phyloP scores from a whole-genome alignment of 1,140 invertebrate genomes.

The Reticulitermes speratus region DNA sequence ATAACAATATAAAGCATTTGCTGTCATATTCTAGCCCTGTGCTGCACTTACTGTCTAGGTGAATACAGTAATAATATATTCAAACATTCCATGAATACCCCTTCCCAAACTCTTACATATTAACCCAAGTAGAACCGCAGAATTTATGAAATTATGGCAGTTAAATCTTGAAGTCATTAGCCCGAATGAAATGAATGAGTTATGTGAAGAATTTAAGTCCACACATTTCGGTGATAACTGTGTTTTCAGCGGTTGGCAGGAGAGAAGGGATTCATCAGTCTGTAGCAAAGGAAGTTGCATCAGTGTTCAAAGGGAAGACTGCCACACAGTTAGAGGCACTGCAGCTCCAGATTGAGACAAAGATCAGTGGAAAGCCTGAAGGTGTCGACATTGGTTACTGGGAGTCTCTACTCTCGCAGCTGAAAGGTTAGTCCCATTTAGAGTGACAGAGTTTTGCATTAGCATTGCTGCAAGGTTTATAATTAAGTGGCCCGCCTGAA shows the following conservation, averaged over 20 bases:
- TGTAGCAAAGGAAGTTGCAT: constrained; percentile 85
- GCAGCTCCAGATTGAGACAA: constrained; percentile 83
- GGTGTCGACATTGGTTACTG: constrained; percentile 97
- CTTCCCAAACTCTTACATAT: too few species aligned
- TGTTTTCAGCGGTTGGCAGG: constrained; percentile 58
- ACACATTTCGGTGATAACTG: neutral
- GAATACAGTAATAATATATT: too few species aligned
- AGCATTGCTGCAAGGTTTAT: neutral
- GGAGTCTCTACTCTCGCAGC: constrained; percentile 89
- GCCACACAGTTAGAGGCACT: constrained; percentile 80
- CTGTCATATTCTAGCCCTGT: too few species aligned
- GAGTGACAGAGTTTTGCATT: neutral
- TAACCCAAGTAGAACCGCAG: too few species aligned
- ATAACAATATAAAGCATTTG: too few species aligned
- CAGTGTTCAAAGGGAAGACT: constrained; percentile 92
- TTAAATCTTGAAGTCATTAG: too few species aligned
- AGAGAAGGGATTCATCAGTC: constrained; percentile 92
- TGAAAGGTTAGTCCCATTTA: constrained; percentile 64
- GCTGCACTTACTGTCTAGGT: too few species aligned
- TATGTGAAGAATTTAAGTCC: too few species aligned
- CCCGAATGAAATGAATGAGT: too few species aligned
- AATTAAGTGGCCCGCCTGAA: too few species aligned
- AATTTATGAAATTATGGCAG: too few species aligned
- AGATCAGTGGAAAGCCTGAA: constrained; percentile 79
- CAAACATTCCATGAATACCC: too few species aligned